Evolutionary conservation across 2,888 invertebrate genomes (phyloP), one percentile per base, ranked within the genome.

Genomic region (Xylota segnis): DNA sequence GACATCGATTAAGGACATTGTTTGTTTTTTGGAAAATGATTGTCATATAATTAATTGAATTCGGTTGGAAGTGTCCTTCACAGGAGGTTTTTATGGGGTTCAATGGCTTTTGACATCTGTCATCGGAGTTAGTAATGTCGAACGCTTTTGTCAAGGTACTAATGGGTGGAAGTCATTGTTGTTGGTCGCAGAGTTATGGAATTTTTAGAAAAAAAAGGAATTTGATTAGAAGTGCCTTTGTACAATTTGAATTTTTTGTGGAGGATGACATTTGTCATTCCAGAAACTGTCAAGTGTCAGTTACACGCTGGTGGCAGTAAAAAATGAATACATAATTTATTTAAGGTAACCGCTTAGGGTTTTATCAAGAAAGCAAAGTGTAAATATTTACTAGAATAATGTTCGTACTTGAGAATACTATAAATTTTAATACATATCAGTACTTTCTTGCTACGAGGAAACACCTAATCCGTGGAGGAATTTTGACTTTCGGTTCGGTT

Each of bases 41-140:
- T 79, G 40, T 58, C 74, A 43, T 74, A 10, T 52, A 52, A 68
- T 74, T 81, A 74, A 61, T 66, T 58, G 45, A 58, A 58, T 71
- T 58, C 32, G 37, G 45, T 66, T 50, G 16, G 23, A 37, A 29
- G 29, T n/a, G 14, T 5, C 14, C 29, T 29, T 14, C 27, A 29
- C 3, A 23, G 23, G 23, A 23, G 23, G 23, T 23, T 23, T 40
- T 16, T 4, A 2, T 5, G 37, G n/a, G 18, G 37, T 63, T 63
- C 29, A 63, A 14, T 45, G 65, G 5, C 65, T 37, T 18, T 50
- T 50, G 50, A 32, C 14, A 32, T n/a, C 63, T 63, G 63, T 63
- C 63, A 47, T 14, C 45, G 14, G 3, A 29, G 54, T n/a, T 14
- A n/a, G n/a, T n/a, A 14, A 54, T 54, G 54, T 54, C 54, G 29